Base-by-base conservation (phyloP, 2,797 vertebrate genomes). In the Diplodus puntazzo region DNA sequence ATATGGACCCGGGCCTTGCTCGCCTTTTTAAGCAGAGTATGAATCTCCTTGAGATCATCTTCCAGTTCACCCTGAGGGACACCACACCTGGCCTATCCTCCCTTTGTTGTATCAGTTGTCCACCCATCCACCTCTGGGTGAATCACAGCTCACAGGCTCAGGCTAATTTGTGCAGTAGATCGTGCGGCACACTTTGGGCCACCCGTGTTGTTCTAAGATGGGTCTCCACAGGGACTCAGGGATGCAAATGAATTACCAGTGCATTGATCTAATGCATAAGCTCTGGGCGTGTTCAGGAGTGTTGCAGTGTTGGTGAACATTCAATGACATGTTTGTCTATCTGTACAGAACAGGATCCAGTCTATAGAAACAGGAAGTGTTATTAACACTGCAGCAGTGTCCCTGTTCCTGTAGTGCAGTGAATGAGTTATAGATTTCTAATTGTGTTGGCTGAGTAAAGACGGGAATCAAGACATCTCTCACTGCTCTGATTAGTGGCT, bases 221-320 rank as follows among this genome's bases (percentile, higher is more conserved):
- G 25, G n/a, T 57, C 59, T 88, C 79, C 59, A 39, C 43, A 0
- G 77, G 45, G 55, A 79, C 72, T 17, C 17, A 0, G 4, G 1
- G 61, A 86, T 87, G 82, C 72, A 84, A 81, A 88, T 87, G 21
- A 79, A 34, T 66, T 64, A 21, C 60, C 70, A 46, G 75, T 57
- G 69, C 74, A 84, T 84, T 85, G 89, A 88, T 88, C 77, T 64
- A 63, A 50, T 82, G 73, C 75, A 66, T 59, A 67, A 84, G 65
- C 11, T 39, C 11, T 64, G 75, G 75, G 75, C 17, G 82, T 84
- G 80, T 74, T 73, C 65, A 20, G 27, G 53, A 68, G 60, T 14
- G 73, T 69, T 79, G 79, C 70, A 55, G 81, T 68, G 10, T 74
- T 59, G 66, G 23, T 74, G 60, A 66, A 64, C 49, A 7, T 54